Evolutionary conservation across 2,797 vertebrate species (phyloP), one percentile per base, ranked within the genome.

Genomic region (Hypotaenidia okinawae): DNA sequence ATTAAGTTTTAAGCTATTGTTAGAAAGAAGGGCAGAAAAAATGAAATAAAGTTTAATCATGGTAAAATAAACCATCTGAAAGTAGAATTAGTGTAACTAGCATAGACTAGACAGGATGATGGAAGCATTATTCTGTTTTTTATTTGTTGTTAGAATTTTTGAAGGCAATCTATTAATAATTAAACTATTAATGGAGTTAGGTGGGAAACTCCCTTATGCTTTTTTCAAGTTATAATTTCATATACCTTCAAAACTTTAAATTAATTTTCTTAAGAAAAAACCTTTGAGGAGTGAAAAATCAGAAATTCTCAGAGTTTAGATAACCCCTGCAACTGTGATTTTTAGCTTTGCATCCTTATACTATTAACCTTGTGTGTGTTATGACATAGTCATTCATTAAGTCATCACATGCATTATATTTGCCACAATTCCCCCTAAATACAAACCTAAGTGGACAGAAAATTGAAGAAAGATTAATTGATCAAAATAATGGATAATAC

Each of bases 171-270:
- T 25, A 18, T 47, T 51, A 87, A 67, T 72, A 84, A 64, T 55
- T 63, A 61, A 74, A 59, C 4, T 67, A 18, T 59, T 87, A 54
- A 80, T 74, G 64, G 8, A 43, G 1, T n/a, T 64, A 75, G 17
- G 11, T 32, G 15, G 8, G 16, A 30, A 72, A 75, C 27, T 81
- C 23, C 35, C 27, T 86, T 88, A 24, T 24, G 10, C 7, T 70
- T 7, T 68, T 77, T 75, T 66, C 23, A 90, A 66, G 24, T 4
- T 80, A 28, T 58, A 4, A 10, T 73, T 76, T 49, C 4, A 11
- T 63, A 72, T 43, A 3, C 0, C 0, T 3, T 4, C 5, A 32
- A 43, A 33, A 1, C 4, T 41, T 62, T 78, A 75, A 57, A 57
- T 3, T 0, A 33, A 11, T 78, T 45, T 85, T 68, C 39, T 61